phyloP scores from a whole-genome alignment of 2,888 invertebrate genomes.

The Drosophila barbarae region DNA sequence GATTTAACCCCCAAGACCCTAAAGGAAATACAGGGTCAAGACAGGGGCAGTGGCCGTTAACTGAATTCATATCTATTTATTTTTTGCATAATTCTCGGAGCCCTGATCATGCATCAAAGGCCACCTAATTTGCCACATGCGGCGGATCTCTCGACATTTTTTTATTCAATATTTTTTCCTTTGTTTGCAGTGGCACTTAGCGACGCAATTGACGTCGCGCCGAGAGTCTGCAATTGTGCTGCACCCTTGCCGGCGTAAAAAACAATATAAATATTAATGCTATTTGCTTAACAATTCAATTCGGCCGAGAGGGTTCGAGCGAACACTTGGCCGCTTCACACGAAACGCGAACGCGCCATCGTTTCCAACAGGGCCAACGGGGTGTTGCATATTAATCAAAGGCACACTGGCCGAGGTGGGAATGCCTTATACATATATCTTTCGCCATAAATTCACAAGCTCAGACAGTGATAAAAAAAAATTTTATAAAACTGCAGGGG shows the following conservation, averaged over 20 bases:
- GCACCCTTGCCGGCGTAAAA: conserved; percentile 37
- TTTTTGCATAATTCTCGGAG: conserved; percentile 6
- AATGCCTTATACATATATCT: conserved; percentile 33
- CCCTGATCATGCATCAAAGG: conserved; percentile 43
- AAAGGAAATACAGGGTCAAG: conserved; percentile 36
- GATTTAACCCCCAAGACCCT: conserved; percentile 47
- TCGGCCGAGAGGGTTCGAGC: conserved; percentile 31
- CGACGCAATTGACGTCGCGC: conserved; percentile 54
- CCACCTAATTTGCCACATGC: conserved; percentile 72
- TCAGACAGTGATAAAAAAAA: conserved; percentile 9
- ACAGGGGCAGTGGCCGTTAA: background rate
- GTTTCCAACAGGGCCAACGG: conserved; percentile 43
- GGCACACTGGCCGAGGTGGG: conserved; percentile 34
- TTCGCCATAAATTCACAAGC: conserved; percentile 27
- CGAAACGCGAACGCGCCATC: conserved; percentile 26
- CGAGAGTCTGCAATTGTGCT: conserved; percentile 6
- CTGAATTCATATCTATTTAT: conserved; percentile 13
- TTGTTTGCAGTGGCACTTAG: conserved; percentile 56
- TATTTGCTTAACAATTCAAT: conserved; percentile 73
- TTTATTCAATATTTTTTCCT: conserved; percentile 49
- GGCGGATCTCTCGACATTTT: conserved; percentile 55
- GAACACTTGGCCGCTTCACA: conserved; percentile 70
- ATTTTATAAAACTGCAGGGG: background rate
- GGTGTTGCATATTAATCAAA: conserved; percentile 70
- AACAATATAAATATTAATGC: conserved; percentile 73